These are phyloP conservation scores for Coregonus sp. DNA, from an alignment of 2,797 vertebrate genomes.

Conservation along the genomic window DNA sequence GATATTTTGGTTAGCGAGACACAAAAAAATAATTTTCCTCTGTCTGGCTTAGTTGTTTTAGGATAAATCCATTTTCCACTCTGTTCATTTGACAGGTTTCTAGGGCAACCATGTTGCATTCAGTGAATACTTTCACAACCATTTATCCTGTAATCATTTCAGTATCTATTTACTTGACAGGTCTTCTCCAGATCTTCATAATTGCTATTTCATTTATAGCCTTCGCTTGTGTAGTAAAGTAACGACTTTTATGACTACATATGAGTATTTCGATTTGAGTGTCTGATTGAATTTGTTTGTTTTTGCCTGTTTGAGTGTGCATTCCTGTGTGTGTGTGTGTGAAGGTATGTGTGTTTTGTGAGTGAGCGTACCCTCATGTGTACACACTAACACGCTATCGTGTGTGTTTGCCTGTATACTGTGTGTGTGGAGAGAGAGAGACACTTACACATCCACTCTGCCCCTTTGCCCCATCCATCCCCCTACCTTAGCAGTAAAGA, in stretches of 20 bases:
- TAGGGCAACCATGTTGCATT: constrained; percentile 63
- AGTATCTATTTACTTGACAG: constrained; percentile 50
- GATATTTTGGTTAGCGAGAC: constrained; percentile 69
- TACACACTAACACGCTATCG: background rate
- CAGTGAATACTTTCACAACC: constrained; percentile 42
- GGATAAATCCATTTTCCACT: constrained; percentile 67
- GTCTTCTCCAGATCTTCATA: constrained; percentile 42
- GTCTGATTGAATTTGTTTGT: constrained; percentile 16
- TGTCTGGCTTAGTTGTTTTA: constrained; percentile 70
- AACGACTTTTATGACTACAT: background rate
- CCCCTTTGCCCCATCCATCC: background rate
- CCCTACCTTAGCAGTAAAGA: background rate
- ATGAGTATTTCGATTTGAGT: background rate
- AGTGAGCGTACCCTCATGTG: background rate
- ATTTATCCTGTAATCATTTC: constrained; percentile 56
- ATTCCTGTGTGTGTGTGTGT: background rate
- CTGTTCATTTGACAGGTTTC: constrained; percentile 69
- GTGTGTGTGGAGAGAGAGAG: constrained; percentile 24
- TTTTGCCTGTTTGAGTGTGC: constrained; percentile 16
- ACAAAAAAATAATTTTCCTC: constrained; percentile 68
- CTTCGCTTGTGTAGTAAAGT: background rate
- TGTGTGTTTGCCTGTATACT: constrained; percentile 17
- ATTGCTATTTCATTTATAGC: constrained; percentile 20
- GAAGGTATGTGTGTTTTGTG: constrained; percentile 7
- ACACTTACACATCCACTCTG: background rate